Base-by-base conservation (phyloP, 2,797 vertebrate genomes). In the Gouania willdenowi region DNA sequence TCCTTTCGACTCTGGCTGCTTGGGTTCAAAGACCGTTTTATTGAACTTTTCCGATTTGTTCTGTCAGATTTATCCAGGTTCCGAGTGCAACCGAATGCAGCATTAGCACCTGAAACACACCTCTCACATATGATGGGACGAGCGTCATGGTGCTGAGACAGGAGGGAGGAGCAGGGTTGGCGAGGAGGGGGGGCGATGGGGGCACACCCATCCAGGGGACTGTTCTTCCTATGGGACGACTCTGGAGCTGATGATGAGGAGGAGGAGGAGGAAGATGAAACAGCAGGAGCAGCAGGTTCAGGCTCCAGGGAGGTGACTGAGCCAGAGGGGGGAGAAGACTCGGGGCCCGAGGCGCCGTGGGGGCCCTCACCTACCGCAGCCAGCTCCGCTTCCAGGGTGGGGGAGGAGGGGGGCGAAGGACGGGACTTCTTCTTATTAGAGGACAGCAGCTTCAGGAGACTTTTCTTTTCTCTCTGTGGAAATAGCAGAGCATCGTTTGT, bases 131-230 rank as follows among this genome's bases (percentile, higher is more conserved):
- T 86, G 10, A 97, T 91, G 55, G 95, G 93, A 43, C 94, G 85
- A 5, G 91, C 86, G 5, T 99, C 95, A 7, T 88, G 92, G 44
- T 90, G 84, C 28, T 88, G 65, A 0, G 91, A 89, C 22, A 83
- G 83, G 39, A 99, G 88, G 11, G 97, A 98, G 1, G 97, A 99
- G 72, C 97, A 98, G 0, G 96, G 91, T 73, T 97, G 97, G n/a
- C 96, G 90, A 3, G 97, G 96, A 0, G 95, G 96, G 0, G 95
- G 97, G 0, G 90, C 97, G 0, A 98, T 87, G 0, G 96, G 97
- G 1, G 83, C 55, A 0, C 81, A 51, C 1, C 83, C 76, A 11
- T 98, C 95, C 48, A 91, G 77, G 31, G 88, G 78, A 31, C 61
- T 64, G 21, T 60, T 75, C 76, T 94, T 97, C 13, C 93, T 75